Percentiles rank a stretch among this genome's conserved stretches.
phyloP scores from a whole-genome alignment of 2,888 invertebrate genomes.

The Petrolisthes cinctipes region DNA sequence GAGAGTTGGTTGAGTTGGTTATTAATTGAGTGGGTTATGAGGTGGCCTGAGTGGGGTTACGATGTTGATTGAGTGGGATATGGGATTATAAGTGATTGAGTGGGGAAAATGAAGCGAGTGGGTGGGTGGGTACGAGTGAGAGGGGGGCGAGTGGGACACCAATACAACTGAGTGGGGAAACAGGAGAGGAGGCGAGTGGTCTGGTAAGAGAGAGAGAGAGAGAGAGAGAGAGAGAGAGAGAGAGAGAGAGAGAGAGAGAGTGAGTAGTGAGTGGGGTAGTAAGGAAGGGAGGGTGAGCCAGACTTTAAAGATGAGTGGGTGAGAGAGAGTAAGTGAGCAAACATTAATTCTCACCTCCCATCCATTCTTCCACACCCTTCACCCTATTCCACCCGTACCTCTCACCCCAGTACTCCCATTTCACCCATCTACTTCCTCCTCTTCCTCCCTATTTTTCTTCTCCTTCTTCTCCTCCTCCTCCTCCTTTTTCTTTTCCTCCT shows the following conservation, averaged over 20 bases:
- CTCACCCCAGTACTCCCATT: background rate
- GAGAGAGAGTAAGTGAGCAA: background rate
- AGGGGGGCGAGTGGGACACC: background rate
- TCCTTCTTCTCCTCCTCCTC: background rate
- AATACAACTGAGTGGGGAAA: background rate
- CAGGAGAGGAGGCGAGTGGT: background rate
- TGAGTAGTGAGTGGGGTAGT: background rate
- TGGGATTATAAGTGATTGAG: too few relatives aligned
- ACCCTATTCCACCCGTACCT: background rate
- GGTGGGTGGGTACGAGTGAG: too few relatives aligned
- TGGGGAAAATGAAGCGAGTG: too few relatives aligned
- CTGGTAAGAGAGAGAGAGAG: background rate
- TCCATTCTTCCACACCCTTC: background rate
- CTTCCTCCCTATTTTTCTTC: conserved; percentile 6
- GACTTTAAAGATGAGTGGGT: background rate
- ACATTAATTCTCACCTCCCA: background rate
- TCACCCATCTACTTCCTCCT: conserved; percentile 4
- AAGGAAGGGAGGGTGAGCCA: background rate
- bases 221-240: background rate
- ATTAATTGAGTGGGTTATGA: too few relatives aligned
- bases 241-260: conserved; percentile 10
- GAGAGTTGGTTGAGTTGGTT: too few relatives aligned
- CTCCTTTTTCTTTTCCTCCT: background rate
- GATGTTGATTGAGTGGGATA: too few relatives aligned
- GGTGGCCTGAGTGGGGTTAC: too few relatives aligned